Conservation (phyloP, 2,888 invertebrate species). For the Meandrusa payeni region DNA sequence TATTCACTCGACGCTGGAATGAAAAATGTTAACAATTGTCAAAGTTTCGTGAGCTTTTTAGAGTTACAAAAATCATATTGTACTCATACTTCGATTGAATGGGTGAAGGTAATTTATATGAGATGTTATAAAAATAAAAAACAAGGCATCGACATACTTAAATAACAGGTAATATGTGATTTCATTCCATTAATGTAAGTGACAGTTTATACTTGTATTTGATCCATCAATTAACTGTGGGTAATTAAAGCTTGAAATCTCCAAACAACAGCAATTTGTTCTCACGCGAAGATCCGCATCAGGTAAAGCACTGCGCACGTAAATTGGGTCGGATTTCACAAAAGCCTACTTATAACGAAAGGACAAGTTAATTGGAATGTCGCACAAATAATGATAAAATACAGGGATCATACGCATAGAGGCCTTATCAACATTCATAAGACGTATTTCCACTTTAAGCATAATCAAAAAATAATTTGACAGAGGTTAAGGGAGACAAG, state of each 20-base stretch:
- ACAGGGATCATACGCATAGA: conserved; percentile 10
- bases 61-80: no score
- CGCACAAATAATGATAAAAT: conserved; percentile 22
- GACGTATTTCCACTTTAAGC: conserved; percentile 19
- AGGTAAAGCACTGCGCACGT: conserved; percentile 1
- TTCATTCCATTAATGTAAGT: no score
- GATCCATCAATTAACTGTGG: not conserved
- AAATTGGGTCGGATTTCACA: conserved; percentile 14
- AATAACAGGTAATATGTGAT: no score
- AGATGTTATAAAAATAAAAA: no score
- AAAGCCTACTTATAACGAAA: conserved; percentile 14
- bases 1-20: no score
- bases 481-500: conserved; percentile 16
- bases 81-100: no score
- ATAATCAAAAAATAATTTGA: conserved; percentile 21
- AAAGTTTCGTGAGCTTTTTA: no score
- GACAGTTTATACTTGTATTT: no score
- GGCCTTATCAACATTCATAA: conserved; percentile 18
- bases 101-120: no score
- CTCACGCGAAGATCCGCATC: conserved; percentile 5
- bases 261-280: conserved; percentile 3
- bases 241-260: conserved; percentile 1
- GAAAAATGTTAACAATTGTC: no score
- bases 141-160: no score
- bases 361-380: conserved; percentile 21